A percentile compares a stretch with the other conserved stretches of the same genome.
These are phyloP conservation scores for Chloromyia formosa DNA, from an alignment of 2,888 invertebrate genomes.

Conservation along the genomic window DNA sequence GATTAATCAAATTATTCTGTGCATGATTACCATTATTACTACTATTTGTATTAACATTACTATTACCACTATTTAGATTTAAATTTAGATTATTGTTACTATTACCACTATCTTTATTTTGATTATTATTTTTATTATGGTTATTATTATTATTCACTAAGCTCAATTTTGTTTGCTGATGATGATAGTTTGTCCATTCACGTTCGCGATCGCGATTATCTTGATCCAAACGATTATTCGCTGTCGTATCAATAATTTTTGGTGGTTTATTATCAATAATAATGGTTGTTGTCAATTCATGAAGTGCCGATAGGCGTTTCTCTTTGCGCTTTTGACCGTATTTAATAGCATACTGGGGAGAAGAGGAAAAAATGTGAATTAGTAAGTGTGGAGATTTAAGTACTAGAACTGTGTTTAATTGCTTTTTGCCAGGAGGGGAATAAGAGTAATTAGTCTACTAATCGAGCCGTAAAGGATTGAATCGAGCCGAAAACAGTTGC, in stretches of 20 bases:
- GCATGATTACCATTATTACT: constrained; percentile 45
- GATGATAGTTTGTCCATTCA: constrained; percentile 51
- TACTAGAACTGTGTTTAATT: no score
- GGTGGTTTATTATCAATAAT: constrained; percentile 68
- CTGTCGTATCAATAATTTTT: constrained; percentile 67
- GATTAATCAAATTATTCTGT: constrained; percentile 50
- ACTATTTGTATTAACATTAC: constrained; percentile 44
- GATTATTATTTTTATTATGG: constrained; percentile 52
- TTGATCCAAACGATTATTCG: constrained; percentile 64
- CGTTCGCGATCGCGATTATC: constrained; percentile 55
- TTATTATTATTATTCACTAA: constrained; percentile 51
- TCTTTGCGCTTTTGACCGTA: constrained; percentile 69
- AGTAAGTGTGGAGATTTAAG: no score
- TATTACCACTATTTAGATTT: constrained; percentile 49
- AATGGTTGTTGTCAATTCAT: constrained; percentile 66
- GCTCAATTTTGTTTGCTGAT: constrained; percentile 37
- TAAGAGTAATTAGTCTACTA: no score
- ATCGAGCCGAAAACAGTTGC: no score
- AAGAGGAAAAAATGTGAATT: no score
- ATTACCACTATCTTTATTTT: constrained; percentile 51
- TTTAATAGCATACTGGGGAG: constrained; percentile 68
- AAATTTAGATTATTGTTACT: constrained; percentile 50
- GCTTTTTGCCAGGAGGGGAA: no score
- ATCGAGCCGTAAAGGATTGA: no score
- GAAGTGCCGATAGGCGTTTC: constrained; percentile 66